Percentiles rank a stretch among this genome's conserved stretches.
These are phyloP conservation scores for Hoplostethus mediterraneus DNA, from an alignment of 2,797 vertebrate species.

Conservation along the genomic window DNA sequence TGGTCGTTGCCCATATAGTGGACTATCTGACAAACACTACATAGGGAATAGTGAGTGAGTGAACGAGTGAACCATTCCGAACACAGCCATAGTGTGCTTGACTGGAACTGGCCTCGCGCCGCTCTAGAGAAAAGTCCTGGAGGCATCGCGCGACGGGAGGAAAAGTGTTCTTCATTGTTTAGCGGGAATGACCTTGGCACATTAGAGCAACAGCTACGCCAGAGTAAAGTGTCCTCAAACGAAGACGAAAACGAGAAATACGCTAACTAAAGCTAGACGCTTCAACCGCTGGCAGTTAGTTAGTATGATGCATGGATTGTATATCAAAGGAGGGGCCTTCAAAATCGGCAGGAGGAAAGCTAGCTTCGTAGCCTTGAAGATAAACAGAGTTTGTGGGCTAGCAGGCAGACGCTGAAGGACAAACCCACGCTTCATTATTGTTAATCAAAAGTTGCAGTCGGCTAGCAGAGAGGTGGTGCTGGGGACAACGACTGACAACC, in stretches of 20 bases:
- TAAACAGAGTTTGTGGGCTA: constrained; percentile 33
- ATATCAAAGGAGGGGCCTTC: constrained; percentile 52
- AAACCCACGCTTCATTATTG: constrained; percentile 40
- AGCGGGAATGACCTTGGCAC: constrained; percentile 34
- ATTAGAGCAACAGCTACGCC: constrained; percentile 6
- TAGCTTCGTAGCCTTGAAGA: constrained; percentile 37
- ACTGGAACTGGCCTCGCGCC: constrained; percentile 26
- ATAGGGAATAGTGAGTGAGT: too few species aligned
- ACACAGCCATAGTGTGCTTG: constrained; percentile 7
- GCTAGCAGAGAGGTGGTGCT: constrained; percentile 14
- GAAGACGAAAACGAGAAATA: constrained; percentile 34
- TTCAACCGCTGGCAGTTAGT: constrained; percentile 47
- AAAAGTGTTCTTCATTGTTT: constrained; percentile 41
- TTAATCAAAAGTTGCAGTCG: constrained; percentile 53
- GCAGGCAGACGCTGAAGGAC: constrained; percentile 30
- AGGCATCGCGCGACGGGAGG: neutral
- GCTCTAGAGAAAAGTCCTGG: neutral
- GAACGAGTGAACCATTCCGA: too few species aligned
- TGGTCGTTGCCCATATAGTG: too few species aligned
- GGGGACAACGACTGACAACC: neutral
- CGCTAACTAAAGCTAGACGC: constrained; percentile 31
- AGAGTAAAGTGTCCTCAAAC: constrained; percentile 28
- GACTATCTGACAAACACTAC: too few species aligned
- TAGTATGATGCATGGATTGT: constrained; percentile 61
- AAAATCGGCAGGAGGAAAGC: constrained; percentile 52